Conservation (phyloP, 2,113 vertebrate species). For the Melospiza georgiana region DNA sequence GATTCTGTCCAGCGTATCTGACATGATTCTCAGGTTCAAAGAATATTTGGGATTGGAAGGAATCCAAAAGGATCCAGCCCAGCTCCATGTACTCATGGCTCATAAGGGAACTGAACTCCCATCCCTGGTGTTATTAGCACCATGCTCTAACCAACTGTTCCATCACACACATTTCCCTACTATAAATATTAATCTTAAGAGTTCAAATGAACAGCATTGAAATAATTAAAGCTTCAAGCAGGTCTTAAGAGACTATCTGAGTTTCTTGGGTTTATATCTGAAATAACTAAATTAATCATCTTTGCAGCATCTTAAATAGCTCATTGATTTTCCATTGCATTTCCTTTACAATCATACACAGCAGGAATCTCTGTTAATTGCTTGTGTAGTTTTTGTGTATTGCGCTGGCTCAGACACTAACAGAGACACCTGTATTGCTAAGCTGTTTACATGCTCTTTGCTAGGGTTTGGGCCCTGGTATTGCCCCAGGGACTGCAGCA, state of each 20-base stretch:
- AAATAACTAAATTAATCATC: not conserved
- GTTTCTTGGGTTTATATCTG: not conserved
- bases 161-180: not conserved
- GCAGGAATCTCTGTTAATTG: not conserved
- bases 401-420: not conserved
- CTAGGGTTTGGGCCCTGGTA: not conserved
- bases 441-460: not conserved
- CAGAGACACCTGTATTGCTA: rapidly evolving
- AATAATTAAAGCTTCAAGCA: not conserved
- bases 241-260: not conserved
- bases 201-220: not conserved
- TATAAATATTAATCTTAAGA: not conserved
- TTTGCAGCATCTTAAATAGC: not conserved
- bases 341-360: not conserved
- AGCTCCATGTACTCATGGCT: not conserved
- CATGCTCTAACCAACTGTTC: not conserved
- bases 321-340: not conserved
- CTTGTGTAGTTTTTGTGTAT: not conserved
- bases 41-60: not conserved
- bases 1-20: not conserved
- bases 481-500: not conserved
- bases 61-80: not conserved
- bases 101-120: not conserved
- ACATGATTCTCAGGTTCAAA: not conserved
- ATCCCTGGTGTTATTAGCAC: not conserved